Conservation (phyloP, 2,797 vertebrate genomes). For the Argya squamiceps region DNA sequence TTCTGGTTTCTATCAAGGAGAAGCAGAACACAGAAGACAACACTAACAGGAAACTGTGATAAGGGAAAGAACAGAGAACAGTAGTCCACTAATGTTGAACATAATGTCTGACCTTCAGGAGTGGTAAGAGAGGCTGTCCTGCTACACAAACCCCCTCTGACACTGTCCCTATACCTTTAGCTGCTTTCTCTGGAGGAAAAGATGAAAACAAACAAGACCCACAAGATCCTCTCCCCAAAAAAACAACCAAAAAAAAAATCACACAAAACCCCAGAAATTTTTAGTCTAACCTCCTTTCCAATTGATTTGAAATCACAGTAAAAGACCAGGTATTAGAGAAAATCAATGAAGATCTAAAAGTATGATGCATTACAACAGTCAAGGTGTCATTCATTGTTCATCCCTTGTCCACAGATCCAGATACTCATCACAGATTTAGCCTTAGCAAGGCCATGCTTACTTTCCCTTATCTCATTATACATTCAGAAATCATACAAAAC, state of each 20-base stretch:
- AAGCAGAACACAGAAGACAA: background rate
- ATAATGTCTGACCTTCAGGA: too few species aligned
- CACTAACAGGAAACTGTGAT: background rate
- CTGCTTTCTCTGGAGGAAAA: background rate
- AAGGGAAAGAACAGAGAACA: background rate
- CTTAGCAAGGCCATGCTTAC: background rate
- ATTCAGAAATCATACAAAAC: background rate
- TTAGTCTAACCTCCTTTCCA: background rate
- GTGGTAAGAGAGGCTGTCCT: background rate
- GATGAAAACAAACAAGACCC: background rate
- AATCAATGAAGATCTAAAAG: background rate
- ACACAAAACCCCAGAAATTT: background rate
- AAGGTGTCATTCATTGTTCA: background rate
- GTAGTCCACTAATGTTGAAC: rapidly evolving
- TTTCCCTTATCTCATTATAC: background rate
- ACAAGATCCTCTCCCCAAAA: background rate
- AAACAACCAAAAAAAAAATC: background rate
- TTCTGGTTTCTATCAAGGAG: background rate
- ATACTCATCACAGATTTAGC: background rate
- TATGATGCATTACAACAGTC: background rate
- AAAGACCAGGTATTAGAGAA: background rate
- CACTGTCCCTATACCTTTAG: background rate
- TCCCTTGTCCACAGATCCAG: background rate
- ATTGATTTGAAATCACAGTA: background rate
- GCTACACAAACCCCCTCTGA: background rate